Base-by-base conservation (phyloP, 2,113 vertebrate species). In the Alethe diademata region DNA sequence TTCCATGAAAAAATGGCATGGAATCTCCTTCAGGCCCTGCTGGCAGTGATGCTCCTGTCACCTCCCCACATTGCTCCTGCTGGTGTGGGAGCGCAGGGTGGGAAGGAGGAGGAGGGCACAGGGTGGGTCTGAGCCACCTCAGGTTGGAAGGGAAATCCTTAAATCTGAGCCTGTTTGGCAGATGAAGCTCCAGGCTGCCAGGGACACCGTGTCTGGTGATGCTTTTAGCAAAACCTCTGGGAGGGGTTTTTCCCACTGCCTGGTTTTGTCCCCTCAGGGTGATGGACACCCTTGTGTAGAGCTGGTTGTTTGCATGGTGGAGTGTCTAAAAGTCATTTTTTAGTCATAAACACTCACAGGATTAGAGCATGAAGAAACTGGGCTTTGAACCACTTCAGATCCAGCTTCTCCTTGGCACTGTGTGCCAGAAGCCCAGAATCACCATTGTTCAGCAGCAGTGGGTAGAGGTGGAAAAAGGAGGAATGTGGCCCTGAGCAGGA, bases 81-180 rank as follows among this genome's bases (percentile, higher is more conserved):
- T 38, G 0, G 7, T 7, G 62, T 1, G 47, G 69, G 61, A 54
- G 76, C 1, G 0, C 25, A 1, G 86, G 6, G 29, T 2, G 51
- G 62, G 85, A 15, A 36, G 64, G 60, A 29, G 64, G 60, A 29
- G 12, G 50, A 50, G 45, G 8, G 36, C 62, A 8, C 0, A 0
- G 1, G 51, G 14, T 67, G 66, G 60, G 3, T 24, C 65, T 28
- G 50, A 71, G 53, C 12, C 51, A 2, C 12, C 65, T 36, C 43
- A 40, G 1, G 6, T 22, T 23, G 19, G 31, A 86, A 80, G 48
- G 51, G 65, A 66, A 88, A 6, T 6, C 60, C 81, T 42, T 40
- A 7, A 61, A 40, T 35, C 65, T 19, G 47, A 78, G 16, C 35
- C n/a, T 38, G 1, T 20, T 65, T 7, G 75, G 86, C 75, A 70